Conservation (phyloP, 1,140 invertebrate genomes). For the Dreissena rostriformis region DNA sequence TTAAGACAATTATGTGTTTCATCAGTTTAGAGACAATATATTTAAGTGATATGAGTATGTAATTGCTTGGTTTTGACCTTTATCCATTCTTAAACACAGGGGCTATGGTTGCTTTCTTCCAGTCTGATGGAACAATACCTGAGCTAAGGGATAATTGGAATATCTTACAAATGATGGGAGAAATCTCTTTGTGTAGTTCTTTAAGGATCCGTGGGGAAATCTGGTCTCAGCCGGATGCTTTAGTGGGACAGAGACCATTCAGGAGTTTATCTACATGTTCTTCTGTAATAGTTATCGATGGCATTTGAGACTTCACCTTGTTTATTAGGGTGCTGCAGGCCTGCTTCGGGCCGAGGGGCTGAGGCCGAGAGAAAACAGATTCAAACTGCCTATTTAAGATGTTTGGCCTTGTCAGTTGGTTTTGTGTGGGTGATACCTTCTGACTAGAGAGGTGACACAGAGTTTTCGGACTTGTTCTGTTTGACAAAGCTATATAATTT, state of each 20-base stretch:
- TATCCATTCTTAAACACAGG: conserved; percentile 53
- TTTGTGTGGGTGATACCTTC: too few species aligned
- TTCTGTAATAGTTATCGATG: conserved; percentile 14
- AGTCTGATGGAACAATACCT: conserved; percentile 42
- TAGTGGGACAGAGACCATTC: conserved; percentile 13
- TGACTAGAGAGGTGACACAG: too few species aligned
- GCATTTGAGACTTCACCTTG: background rate
- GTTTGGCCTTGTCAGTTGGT: too few species aligned
- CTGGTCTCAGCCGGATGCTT: conserved; percentile 48
- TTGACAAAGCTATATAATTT: too few species aligned
- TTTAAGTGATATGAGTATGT: conserved; percentile 33
- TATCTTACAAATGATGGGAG: conserved; percentile 15
- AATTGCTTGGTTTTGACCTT: conserved; percentile 28
- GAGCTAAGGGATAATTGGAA: conserved; percentile 35
- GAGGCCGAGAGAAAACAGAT: too few species aligned
- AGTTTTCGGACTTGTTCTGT: too few species aligned
- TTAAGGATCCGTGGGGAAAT: conserved; percentile 35
- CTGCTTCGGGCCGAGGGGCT: too few species aligned
- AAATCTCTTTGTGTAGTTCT: conserved; percentile 33
- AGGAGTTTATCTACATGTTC: conserved; percentile 31
- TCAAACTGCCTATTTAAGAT: too few species aligned
- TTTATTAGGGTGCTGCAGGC: conserved; percentile 17
- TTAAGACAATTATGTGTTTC: conserved; percentile 48
- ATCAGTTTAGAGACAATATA: conserved; percentile 14
- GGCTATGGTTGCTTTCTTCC: conserved; percentile 39